A percentile compares a stretch with the other conserved stretches of the same genome.
Conservation (phyloP, 2,113 vertebrate genomes). For the Centropus unirufus region DNA sequence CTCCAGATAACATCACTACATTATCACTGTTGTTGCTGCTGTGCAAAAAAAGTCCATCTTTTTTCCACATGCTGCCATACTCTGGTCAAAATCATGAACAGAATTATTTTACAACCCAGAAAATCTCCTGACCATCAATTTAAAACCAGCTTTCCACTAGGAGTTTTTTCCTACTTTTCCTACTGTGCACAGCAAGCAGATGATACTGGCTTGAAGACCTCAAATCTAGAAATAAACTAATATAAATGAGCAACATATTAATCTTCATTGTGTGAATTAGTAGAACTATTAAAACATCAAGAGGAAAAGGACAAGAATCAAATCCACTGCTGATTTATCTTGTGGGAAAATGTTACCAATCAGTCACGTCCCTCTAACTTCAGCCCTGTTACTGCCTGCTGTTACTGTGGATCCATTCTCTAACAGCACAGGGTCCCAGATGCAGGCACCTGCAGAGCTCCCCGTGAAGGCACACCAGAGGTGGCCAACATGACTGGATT, state of each 20-base stretch:
- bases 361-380: not conserved
- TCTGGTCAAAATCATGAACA: not conserved
- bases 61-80: not conserved
- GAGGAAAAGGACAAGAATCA: not conserved
- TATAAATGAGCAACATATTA: not conserved
- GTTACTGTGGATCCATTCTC: rapidly evolving
- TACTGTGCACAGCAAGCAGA: not conserved
- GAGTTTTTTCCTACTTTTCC: not conserved
- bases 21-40: not conserved
- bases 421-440: not conserved
- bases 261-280: not conserved
- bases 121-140: not conserved
- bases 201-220: not conserved
- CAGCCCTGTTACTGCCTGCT: not conserved
- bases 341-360: not conserved
- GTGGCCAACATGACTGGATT: not conserved
- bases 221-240: not conserved
- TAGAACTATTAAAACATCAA: not conserved
- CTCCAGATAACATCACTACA: not conserved
- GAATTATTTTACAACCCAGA: not conserved
- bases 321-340: not conserved
- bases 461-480: not conserved
- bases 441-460: rapidly evolving
- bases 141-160: not conserved
- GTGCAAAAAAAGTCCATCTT: not conserved